Percentiles rank a stretch among this genome's conserved stretches.
Conservation (phyloP, 2,113 vertebrate genomes). For the Empidonax traillii region DNA sequence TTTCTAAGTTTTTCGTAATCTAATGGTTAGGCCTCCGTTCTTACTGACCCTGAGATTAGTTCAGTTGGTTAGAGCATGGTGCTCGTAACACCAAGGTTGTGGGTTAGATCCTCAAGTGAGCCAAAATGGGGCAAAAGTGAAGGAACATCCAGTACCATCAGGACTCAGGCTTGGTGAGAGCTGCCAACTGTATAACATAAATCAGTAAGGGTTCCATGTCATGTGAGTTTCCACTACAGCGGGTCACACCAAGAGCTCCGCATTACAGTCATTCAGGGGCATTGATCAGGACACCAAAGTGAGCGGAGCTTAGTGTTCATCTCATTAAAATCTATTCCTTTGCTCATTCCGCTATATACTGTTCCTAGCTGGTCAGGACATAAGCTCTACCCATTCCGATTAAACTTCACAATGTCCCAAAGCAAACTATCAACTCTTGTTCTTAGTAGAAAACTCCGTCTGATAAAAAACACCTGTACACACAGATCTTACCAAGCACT, state of each 20-base stretch:
- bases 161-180: not conserved
- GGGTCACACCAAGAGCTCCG: not conserved
- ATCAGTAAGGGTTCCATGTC: not conserved
- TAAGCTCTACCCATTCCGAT: not conserved
- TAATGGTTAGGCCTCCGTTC: not conserved
- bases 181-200: not conserved
- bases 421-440: not conserved
- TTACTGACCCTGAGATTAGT: not conserved
- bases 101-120: not conserved
- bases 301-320: not conserved
- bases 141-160: not conserved
- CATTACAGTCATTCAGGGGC: not conserved
- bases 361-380: not conserved
- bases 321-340: not conserved
- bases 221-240: not conserved
- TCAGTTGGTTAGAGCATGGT: not conserved
- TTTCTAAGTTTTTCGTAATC: not conserved
- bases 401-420: not conserved
- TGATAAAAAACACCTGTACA: not conserved
- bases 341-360: not conserved
- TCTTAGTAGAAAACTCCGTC: not conserved
- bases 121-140: not conserved
- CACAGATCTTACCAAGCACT: not conserved
- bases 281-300: not conserved
- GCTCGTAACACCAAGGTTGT: not conserved